Conservation (phyloP, 2,113 vertebrate species). For the Illadopsis cleaveri region DNA sequence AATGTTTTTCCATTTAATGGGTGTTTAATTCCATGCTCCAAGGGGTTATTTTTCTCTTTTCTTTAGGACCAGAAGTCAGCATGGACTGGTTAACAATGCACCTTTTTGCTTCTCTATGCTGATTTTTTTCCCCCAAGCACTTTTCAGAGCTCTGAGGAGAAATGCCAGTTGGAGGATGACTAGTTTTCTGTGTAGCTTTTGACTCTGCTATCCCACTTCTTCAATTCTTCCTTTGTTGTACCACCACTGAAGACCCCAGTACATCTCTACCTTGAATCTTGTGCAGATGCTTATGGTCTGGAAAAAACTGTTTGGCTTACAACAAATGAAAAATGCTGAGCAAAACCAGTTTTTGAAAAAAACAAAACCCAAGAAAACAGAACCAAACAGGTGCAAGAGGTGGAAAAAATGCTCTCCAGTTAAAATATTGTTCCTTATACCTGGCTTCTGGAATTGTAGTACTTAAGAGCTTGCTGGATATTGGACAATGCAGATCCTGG, state of each 20-base stretch:
- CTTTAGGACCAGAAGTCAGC: background rate
- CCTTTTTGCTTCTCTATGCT: background rate
- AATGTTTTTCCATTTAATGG: background rate
- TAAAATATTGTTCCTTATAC: background rate
- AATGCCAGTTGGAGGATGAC: background rate
- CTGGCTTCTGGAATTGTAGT: background rate
- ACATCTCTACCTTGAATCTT: background rate
- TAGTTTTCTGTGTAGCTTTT: background rate
- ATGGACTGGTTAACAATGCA: background rate
- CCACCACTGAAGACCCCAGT: background rate
- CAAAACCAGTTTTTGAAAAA: background rate
- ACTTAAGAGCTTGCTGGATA: background rate
- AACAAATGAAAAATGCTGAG: background rate
- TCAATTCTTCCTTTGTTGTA: background rate
- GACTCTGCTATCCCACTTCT: background rate
- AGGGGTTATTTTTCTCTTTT: background rate
- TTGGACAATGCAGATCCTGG: background rate
- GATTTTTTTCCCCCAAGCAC: background rate
- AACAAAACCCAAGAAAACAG: background rate
- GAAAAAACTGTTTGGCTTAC: background rate
- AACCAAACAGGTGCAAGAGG: background rate
- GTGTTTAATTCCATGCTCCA: background rate
- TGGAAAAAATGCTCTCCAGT: background rate
- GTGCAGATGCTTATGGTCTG: background rate
- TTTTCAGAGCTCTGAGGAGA: background rate